Percentiles rank a stretch among this genome's conserved stretches.
These are phyloP conservation scores for Heteromormyrus szaboi DNA, from an alignment of 2,797 vertebrate genomes.

Conservation along the genomic window DNA sequence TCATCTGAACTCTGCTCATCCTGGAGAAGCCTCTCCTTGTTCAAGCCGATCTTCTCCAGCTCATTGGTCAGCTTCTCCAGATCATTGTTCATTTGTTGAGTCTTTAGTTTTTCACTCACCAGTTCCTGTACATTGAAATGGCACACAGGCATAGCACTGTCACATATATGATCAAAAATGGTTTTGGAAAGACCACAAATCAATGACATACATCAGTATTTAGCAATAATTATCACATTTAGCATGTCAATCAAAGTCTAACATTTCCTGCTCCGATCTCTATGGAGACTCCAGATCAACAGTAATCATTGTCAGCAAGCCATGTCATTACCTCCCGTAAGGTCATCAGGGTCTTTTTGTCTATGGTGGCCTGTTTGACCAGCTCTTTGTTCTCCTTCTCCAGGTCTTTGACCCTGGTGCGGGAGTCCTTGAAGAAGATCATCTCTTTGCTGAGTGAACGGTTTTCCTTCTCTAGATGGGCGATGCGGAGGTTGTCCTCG, in stretches of 20 bases:
- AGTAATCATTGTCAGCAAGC: background rate
- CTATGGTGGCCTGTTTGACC: slow-evolving; percentile 83
- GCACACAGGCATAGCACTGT: background rate
- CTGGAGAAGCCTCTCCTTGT: slow-evolving; percentile 87
- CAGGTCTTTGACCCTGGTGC: slow-evolving; percentile 79
- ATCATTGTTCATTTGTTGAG: slow-evolving; percentile 94
- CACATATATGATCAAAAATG: background rate
- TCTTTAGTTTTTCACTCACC: slow-evolving; percentile 89
- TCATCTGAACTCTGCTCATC: slow-evolving; percentile 85
- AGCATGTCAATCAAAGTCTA: background rate
- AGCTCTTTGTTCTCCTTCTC: slow-evolving; percentile 93
- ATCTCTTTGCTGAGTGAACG: slow-evolving; percentile 86
- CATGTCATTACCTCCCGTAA: slow-evolving; percentile 78
- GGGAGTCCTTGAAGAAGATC: slow-evolving; percentile 81
- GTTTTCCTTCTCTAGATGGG: slow-evolving; percentile 86
- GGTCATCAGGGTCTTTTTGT: slow-evolving; percentile 87
- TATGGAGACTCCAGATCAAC: background rate
- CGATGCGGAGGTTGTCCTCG: slow-evolving; percentile 80
- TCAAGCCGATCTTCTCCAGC: slow-evolving; percentile 93
- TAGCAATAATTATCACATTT: background rate
- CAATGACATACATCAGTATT: background rate
- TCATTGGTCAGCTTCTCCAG: slow-evolving; percentile 93
- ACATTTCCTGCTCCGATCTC: background rate
- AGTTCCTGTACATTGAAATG: slow-evolving; percentile 70
- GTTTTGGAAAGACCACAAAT: background rate